These are phyloP conservation scores for Chloropsis hardwickii DNA, from an alignment of 2,113 vertebrate genomes.

Conservation along the genomic window DNA sequence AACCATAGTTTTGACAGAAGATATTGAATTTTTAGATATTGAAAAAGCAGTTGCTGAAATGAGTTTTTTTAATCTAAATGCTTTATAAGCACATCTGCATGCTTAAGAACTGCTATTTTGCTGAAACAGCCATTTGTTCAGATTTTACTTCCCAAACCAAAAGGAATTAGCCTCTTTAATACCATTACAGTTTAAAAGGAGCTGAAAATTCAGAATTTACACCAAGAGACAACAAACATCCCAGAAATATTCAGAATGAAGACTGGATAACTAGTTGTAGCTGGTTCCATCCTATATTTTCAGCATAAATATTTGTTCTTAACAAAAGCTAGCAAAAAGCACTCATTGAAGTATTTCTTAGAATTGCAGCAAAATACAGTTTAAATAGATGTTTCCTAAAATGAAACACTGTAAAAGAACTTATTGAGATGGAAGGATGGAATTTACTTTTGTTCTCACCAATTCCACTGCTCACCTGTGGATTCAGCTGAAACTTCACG, in stretches of 20 bases:
- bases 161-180: background rate
- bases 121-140: background rate
- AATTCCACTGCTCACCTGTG: conserved; percentile 55
- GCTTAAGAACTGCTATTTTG: background rate
- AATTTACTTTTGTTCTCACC: background rate
- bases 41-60: background rate
- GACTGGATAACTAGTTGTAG: background rate
- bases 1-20: background rate
- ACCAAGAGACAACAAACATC: background rate
- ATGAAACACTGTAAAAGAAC: background rate
- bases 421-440: background rate
- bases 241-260: background rate
- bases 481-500: conserved; percentile 74
- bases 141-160: background rate
- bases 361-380: background rate
- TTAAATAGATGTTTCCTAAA: background rate
- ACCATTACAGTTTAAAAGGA: background rate
- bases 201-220: background rate
- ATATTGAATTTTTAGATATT: background rate
- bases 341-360: background rate
- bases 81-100: background rate
- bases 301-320: background rate
- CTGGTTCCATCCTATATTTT: background rate
- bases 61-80: background rate
- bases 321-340: background rate